Evolutionary conservation across 2,113 vertebrate genomes (phyloP), one percentile per base, ranked within the genome.

Genomic region (Dasyornis broadbenti): DNA sequence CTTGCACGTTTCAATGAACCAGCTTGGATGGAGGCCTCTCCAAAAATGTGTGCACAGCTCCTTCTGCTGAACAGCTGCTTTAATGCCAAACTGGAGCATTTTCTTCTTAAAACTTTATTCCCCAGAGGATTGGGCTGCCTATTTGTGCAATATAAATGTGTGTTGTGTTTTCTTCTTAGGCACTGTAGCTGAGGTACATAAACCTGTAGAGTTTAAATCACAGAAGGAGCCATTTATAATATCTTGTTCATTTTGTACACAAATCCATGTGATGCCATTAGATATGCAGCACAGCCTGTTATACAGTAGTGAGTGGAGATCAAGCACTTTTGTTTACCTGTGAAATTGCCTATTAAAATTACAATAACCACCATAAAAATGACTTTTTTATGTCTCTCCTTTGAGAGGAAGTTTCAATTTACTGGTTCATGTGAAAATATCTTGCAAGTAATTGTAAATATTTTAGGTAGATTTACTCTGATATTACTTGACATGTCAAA

Each of bases 291-390:
- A 49, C 86, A 90, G 92, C 72, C 77, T 97, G 85, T 92, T 97
- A 85, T 70, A 56, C 86, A 70, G 83, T 90, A 91, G 89, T 96
- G 97, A 97, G 96, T 94, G 91, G 95, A 97, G 96, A 96, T 96
- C 95, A 97, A 96, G 95, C 94, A 89, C 86, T 96, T 96, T 94
- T 97, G 96, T 97, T 97, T 97, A 97, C 97, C 95, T 94, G 91
- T 96, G 92, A 97, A 97, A 96, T 93, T 94, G 89, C 92, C 95
- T 83, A 94, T 93, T 93, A 93, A 96, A 96, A 96, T 96, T 94
- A 96, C 88, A 96, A 97, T 94, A 97, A 97, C 92, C 44, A 86
- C 84, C 86, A 95, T 95, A 92, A 96, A 94, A 96, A 88, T 84
- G 94, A 95, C 93, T 86, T 89, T 57, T 75, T 92, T 94, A 97